Conservation (phyloP, 2,888 invertebrate genomes). For the Tetanocera ferruginea region DNA sequence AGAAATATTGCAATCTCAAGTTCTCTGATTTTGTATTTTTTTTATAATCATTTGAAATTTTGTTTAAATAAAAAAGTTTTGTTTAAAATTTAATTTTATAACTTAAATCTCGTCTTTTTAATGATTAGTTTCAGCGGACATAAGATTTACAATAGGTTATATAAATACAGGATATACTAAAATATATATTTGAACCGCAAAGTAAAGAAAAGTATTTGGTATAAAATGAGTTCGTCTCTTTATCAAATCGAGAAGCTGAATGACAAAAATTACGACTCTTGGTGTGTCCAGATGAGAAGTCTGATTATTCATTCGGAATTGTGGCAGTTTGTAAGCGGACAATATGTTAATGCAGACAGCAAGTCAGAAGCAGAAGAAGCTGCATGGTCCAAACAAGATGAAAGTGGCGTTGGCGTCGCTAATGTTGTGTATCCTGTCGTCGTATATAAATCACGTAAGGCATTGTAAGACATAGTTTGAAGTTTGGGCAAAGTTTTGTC, state of each 20-base stretch:
- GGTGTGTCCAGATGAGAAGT: slow-evolving; percentile 40
- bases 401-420: slow-evolving; percentile 47
- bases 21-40: no score
- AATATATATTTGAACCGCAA: no score
- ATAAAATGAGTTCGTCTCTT: slow-evolving; percentile 18
- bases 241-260: slow-evolving; percentile 41
- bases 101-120: no score
- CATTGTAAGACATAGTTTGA: slow-evolving; percentile 38
- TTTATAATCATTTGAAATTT: no score
- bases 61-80: no score
- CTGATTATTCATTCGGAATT: slow-evolving; percentile 36
- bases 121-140: no score
- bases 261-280: slow-evolving; percentile 31
- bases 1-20: no score
- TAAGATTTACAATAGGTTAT: no score
- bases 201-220: no score
- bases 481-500: neutral
- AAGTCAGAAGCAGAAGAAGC: neutral
- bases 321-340: slow-evolving; percentile 25
- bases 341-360: neutral
- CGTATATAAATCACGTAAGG: slow-evolving; percentile 46
- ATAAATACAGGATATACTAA: no score
- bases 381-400: slow-evolving; percentile 36
- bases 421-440: slow-evolving; percentile 44
- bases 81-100: no score